These are phyloP conservation scores for Trisateles emortualis DNA, from an alignment of 2,888 invertebrate species.

Conservation along the genomic window DNA sequence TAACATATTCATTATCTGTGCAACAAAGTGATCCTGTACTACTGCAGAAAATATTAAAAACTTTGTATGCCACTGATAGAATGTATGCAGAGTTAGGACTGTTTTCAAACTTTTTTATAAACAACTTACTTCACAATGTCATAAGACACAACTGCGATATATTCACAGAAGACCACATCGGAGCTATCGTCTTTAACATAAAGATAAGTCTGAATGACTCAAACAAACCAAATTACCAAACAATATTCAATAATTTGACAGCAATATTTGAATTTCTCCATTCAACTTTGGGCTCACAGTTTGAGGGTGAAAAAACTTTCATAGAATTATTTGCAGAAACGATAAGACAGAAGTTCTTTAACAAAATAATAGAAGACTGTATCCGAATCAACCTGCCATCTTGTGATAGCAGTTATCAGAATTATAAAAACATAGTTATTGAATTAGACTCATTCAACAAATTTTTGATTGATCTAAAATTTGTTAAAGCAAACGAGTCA, in stretches of 20 bases:
- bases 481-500: conserved; percentile 70
- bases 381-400: conserved; percentile 76
- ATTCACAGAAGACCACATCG: conserved; percentile 76
- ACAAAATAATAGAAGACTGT: conserved; percentile 79
- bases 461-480: conserved; percentile 79
- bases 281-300: conserved; percentile 74
- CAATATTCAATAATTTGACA: conserved; percentile 78
- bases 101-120: conserved; percentile 80
- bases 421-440: conserved; percentile 74
- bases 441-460: conserved; percentile 81
- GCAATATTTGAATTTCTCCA: conserved; percentile 81
- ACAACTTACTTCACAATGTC: conserved; percentile 73
- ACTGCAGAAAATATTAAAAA: conserved; percentile 74
- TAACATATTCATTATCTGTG: conserved; percentile 74
- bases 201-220: conserved; percentile 70
- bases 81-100: conserved; percentile 75
- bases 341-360: conserved; percentile 73
- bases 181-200: conserved; percentile 77
- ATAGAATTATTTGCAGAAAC: conserved; percentile 76
- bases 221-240: conserved; percentile 73
- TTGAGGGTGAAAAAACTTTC: conserved; percentile 73
- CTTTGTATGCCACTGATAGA: conserved; percentile 71
- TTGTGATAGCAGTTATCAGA: conserved; percentile 73
- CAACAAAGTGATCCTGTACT: conserved; percentile 76
- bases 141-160: conserved; percentile 80